Conservation (phyloP, 2,888 invertebrate species). For the Chymomyza fuscimana region DNA sequence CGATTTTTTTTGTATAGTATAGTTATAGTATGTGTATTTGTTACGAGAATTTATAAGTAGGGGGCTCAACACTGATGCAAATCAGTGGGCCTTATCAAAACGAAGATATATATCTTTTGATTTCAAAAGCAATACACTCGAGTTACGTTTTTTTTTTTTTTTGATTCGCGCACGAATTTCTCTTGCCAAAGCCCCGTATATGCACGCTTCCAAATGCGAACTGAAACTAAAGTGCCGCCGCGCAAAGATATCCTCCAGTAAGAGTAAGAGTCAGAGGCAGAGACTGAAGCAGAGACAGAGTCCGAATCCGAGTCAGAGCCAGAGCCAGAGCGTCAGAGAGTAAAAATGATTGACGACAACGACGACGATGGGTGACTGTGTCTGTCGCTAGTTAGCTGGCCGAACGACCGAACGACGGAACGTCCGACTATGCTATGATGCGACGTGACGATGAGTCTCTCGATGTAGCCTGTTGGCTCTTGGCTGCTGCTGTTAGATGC, state of each 20-base stretch:
- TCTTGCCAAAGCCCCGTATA: conserved; percentile 63
- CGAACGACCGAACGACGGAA: conserved; percentile 1
- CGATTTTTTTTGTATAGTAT: neutral
- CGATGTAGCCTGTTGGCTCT: neutral
- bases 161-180: conserved; percentile 32
- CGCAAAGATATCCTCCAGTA: conserved; percentile 68
- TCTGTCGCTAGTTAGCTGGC: conserved; percentile 30
- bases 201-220: conserved; percentile 71
- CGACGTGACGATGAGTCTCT: neutral
- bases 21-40: neutral
- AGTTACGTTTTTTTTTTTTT: neutral
- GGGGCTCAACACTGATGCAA: neutral
- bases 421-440: conserved; percentile 25
- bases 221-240: conserved; percentile 67
- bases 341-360: conserved; percentile 24
- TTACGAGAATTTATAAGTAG: neutral
- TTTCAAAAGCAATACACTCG: conserved; percentile 2
- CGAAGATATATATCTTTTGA: neutral
- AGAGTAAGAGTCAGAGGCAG: conserved; percentile 22
- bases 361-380: conserved; percentile 28
- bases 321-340: neutral
- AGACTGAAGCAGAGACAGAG: conserved; percentile 1
- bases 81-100: neutral
- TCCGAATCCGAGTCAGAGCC: neutral
- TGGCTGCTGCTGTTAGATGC: conserved; percentile 52